Evolutionary conservation across 2,888 invertebrate species (phyloP).

Genomic region (Clistopyga incitator): DNA sequence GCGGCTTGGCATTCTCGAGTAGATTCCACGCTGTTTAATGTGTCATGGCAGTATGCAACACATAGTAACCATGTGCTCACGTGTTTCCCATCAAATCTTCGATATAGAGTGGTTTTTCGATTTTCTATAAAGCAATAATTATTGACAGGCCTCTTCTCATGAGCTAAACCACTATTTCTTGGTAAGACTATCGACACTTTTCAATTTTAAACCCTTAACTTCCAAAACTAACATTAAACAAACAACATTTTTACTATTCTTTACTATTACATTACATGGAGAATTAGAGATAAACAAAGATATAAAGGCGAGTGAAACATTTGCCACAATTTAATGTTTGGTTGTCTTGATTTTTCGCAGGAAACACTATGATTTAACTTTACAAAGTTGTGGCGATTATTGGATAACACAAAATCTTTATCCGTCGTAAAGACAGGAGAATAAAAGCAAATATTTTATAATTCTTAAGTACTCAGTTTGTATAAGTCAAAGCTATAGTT

Average conservation of each 20-base stretch:
- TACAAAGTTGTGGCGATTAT: too few species aligned
- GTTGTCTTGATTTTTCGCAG: not conserved
- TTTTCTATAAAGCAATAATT: not conserved
- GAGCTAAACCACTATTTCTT: not conserved
- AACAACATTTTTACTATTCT: not conserved
- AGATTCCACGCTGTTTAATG: not conserved
- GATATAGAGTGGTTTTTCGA: not conserved
- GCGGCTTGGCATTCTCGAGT: not conserved
- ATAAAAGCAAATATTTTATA: too few species aligned
- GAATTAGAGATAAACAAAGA: not conserved
- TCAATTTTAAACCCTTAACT: not conserved
- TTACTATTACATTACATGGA: not conserved
- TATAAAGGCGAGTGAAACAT: not conserved
- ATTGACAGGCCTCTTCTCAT: not conserved
- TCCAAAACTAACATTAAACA: not conserved
- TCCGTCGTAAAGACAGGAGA: too few species aligned
- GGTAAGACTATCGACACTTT: not conserved
- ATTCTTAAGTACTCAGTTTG: too few species aligned
- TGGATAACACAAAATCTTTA: too few species aligned
- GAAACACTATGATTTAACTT: not conserved
- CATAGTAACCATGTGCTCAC: not conserved
- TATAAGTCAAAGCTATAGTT: too few species aligned
- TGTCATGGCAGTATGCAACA: constrained; percentile 6
- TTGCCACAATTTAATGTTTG: not conserved
- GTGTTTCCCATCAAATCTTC: not conserved